Base-by-base conservation (phyloP, 53 echinoderm and acorn worm species). In the Paelopatides confundens region DNA sequence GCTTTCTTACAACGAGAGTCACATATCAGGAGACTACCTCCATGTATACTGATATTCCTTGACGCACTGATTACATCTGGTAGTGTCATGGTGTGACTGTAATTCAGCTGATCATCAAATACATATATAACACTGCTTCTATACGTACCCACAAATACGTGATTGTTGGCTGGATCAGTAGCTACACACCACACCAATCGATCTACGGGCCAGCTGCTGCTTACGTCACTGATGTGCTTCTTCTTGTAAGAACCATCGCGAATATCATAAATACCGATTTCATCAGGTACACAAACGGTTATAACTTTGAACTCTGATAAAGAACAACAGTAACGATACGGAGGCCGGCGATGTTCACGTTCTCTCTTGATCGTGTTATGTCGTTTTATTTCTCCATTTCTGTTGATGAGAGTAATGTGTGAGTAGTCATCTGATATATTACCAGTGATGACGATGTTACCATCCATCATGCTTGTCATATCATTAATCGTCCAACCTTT, bases 1-100 rank as follows among this genome's bases (percentile, higher is more conserved):
- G 54, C 54, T 54, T 4, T 54, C 14, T 54, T 17, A 17, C 18
- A 21, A 11, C 5, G 5, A 11, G 54, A 54, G 23, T 69, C 35
- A 69, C 69, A 69, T 17, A 69, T 14, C 34, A 69, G 33, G 69
- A 69, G 69, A 69, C 30, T 69, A 69, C 35, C 69, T 69, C 35
- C 7, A 69, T 21, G 35, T 0, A 38, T 8, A 69, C 4, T 35
- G 7, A 69, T 17, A 17, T 17, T 35, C 32, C 15, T 18, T 34
- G 69, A 31, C 21, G 11, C 28, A 30, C 31, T 69, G 35, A 69
- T 35, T 69, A 18, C n/a, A 32, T 69, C 12, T 31, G 69, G 38
- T 6, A 69, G 69, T 9, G 69, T 35, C 0, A 69, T 21, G 69
- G 69, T 69, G 69, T 34, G 39, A 33, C 37, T 34, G 69, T 69